Evolutionary conservation across 1,140 invertebrate genomes (phyloP), one percentile per base, ranked within the genome.

Genomic region (Littorina saxatilis): DNA sequence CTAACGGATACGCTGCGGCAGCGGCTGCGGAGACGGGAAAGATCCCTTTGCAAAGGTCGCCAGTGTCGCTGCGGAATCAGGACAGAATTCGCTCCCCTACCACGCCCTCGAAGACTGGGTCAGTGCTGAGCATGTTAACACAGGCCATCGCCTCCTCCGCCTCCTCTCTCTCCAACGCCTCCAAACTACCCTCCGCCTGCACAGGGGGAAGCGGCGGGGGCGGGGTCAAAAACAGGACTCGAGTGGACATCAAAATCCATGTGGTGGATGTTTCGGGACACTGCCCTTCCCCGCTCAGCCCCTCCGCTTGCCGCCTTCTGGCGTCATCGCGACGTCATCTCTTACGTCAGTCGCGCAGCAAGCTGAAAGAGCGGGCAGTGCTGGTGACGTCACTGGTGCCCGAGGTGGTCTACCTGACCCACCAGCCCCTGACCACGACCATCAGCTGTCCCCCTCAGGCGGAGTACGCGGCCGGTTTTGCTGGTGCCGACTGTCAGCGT

Each of bases 361-460:
- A 78, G 37, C 76, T 78, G 58, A 78, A 78, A 23, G 76, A 78
- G 29, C 52, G 76, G 7, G 76, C 35, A 4, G 76, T 78, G 55
- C 58, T 78, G 50, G 58, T 78, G 55, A 63, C 76, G 55, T 78
- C 76, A 23, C 58, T 66, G 35, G 37, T 43, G 76, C 55, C 55
- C 23, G 32, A 20, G 37, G 76, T 23, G 17, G 13, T 58, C 2
- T 27, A 35, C 20, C 27, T 76, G 52, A 52, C 40, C 47, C 55
- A 70, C 40, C 80, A 82, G 74, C 73, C 80, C 0, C 61, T 82
- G 40, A 82, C 80, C n/a, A 75, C 73, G 37, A 82, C 80, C 32
- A 82, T 76, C 52, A 82, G 80, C 74, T 82, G 80, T 47, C 80
- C 80, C 0, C 80, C 80, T 0, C 73, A 82, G 43, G 43, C 58